Percentiles rank a stretch among this genome's conserved stretches.
These are phyloP conservation scores for Menura novaehollandiae DNA, from an alignment of 2,113 vertebrate genomes.

Conservation along the genomic window DNA sequence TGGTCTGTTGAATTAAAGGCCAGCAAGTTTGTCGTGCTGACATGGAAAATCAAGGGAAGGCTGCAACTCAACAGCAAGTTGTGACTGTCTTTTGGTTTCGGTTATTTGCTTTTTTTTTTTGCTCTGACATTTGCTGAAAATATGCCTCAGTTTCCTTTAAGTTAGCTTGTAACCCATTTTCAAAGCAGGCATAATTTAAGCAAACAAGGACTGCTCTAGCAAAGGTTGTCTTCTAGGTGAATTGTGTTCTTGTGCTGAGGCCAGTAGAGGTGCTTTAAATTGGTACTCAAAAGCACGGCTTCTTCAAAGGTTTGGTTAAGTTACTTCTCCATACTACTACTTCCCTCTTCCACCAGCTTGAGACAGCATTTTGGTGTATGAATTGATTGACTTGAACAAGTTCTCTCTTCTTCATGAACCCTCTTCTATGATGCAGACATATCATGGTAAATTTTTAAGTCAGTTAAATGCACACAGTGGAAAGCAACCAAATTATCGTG, in stretches of 20 bases:
- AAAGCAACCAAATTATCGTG: background rate
- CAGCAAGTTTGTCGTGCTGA: background rate
- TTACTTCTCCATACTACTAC: background rate
- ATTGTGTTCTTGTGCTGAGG: background rate
- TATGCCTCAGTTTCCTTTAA: background rate
- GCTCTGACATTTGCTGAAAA: background rate
- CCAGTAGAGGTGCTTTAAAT: background rate
- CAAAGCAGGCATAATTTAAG: background rate
- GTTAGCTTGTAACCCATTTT: background rate
- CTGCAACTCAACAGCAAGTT: background rate
- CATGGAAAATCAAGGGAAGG: background rate
- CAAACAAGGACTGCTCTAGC: background rate
- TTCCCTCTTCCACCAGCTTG: background rate
- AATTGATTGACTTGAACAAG: background rate
- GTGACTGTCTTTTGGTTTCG: background rate
- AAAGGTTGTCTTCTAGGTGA: background rate
- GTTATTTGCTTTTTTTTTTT: accelerated
- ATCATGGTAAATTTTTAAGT: background rate
- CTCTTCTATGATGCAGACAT: background rate
- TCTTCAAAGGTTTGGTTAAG: background rate
- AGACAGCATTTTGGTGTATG: background rate
- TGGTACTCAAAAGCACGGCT: background rate
- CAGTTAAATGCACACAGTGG: background rate
- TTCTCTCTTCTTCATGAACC: background rate
- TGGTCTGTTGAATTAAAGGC: background rate